Evolutionary conservation across 2,888 invertebrate genomes (phyloP).

Genomic region (Marasmarcha lunaedactyla): DNA sequence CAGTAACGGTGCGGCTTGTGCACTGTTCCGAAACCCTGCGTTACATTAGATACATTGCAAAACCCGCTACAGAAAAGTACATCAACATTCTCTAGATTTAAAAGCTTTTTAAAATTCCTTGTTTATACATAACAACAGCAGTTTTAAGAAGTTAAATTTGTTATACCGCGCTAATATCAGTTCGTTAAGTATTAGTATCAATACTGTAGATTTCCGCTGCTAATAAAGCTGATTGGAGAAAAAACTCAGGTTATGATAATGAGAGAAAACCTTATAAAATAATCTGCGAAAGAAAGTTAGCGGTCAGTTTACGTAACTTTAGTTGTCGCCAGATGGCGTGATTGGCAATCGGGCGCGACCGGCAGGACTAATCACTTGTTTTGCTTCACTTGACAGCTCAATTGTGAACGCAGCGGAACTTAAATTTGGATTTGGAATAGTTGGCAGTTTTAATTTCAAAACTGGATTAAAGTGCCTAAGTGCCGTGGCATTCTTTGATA

Average conservation of each 20-base stretch:
- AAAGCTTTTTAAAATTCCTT: too few relatives aligned
- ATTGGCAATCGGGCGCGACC: not conserved
- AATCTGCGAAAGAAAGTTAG: not conserved
- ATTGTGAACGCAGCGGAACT: not conserved
- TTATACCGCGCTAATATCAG: too few relatives aligned
- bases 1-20: slow-evolving; percentile 24
- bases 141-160: too few relatives aligned
- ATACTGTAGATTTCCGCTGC: too few relatives aligned
- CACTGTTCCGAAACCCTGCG: slow-evolving; percentile 20
- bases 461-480: not conserved
- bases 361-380: not conserved
- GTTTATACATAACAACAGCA: too few relatives aligned
- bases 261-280: slow-evolving; percentile 1
- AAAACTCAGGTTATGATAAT: slow-evolving; percentile 1
- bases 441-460: not conserved
- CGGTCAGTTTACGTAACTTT: not conserved
- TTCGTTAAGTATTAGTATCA: too few relatives aligned
- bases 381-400: not conserved
- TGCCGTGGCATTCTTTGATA: too few relatives aligned
- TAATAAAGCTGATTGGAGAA: not conserved
- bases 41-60: slow-evolving; percentile 7
- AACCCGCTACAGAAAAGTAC: too few relatives aligned
- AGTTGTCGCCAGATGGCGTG: not conserved
- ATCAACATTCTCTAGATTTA: too few relatives aligned
- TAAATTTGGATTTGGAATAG: not conserved